phyloP scores from a whole-genome alignment of 2,113 vertebrate species.

The Atrichornis clamosus region DNA sequence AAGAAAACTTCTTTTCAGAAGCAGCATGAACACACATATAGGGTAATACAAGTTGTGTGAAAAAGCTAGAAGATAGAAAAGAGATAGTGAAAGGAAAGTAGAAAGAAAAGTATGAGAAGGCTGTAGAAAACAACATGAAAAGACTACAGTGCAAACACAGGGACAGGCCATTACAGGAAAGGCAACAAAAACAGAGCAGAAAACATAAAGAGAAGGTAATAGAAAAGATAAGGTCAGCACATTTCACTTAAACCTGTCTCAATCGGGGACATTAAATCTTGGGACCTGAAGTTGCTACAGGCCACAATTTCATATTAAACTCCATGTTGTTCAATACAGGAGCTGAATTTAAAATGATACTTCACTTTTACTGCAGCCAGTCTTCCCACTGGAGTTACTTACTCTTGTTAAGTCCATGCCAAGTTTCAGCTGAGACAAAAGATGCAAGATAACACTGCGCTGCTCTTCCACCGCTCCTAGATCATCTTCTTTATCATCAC shows the following conservation, averaged over 20 bases:
- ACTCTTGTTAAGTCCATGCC: constrained; percentile 99
- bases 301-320: neutral
- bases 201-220: neutral
- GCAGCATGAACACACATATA: neutral
- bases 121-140: neutral
- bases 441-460: constrained; percentile 95
- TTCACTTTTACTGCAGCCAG: neutral
- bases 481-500: constrained; percentile 87
- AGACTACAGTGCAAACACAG: neutral
- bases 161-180: neutral
- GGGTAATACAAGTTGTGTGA: neutral
- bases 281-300: neutral
- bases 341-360: neutral
- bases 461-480: constrained; percentile 93
- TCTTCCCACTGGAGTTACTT: constrained; percentile 47
- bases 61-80: neutral
- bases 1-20: neutral
- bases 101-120: neutral
- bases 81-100: neutral
- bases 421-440: constrained; percentile 96
- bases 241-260: neutral
- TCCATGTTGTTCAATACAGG: neutral
- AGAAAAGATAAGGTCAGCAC: neutral
- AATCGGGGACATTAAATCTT: neutral
- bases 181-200: neutral